Evolutionary conservation across 2,113 vertebrate species (phyloP), one percentile per base, ranked within the genome.

Genomic region (Passerina amoena): DNA sequence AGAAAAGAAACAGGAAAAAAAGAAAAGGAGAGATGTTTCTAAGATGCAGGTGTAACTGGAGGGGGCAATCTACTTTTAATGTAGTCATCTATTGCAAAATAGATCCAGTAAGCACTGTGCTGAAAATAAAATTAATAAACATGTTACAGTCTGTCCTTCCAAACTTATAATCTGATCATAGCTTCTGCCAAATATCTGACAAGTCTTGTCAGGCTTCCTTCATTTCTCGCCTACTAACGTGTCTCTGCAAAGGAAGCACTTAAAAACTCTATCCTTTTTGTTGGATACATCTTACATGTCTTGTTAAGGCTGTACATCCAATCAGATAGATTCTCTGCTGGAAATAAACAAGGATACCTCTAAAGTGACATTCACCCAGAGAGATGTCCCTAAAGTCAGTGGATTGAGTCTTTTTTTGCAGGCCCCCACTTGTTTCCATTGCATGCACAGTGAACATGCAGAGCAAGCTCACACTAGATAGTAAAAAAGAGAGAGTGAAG

Each of bases 101-200:
- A 57, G 16, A 77, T 22, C 47, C 28, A 59, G 38, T 42, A 83
- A 90, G 42, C 28, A 24, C 69, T 72, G 51, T 59, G 75, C 66
- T 95, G 91, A 92, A 84, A 88, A 91, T 85, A 94, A 78, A 80
- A 47, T 79, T 82, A 77, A 92, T 86, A 85, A 96, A 94, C 42
- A 90, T 28, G 33, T 72, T 73, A 90, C 54, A 82, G 33, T 64
- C 75, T 94, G 73, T 96, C 50, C 84, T 95, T 96, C 75, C 87
- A 93, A 92, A 82, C 24, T 69, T 69, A 54, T 90, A 35, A 95
- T 88, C 82, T 82, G 66, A 94, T 91, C 66, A 25, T 35, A 81
- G 59, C 33, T 90, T 83, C 86, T 94, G 94, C 71, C 90, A 97
- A 90, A 33, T 77, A 77, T 72, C 75, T 95, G 82, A 69, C 92